phyloP scores from a whole-genome alignment of 2,113 vertebrate genomes.

The Myiopsitta monachus region DNA sequence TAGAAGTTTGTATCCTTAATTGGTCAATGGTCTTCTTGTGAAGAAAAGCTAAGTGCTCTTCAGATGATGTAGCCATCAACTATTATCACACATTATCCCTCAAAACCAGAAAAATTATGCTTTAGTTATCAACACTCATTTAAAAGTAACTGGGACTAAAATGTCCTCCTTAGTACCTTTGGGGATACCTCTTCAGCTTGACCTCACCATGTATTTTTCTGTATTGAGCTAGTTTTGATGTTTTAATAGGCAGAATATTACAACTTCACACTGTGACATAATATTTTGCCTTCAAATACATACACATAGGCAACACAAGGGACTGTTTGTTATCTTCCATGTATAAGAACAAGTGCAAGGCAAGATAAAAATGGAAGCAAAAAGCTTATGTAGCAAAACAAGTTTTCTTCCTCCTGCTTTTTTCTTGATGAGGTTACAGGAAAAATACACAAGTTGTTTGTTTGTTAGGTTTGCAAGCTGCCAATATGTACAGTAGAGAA shows the following conservation, averaged over 20 bases:
- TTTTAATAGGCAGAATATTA: constrained; percentile 39
- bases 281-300: constrained; percentile 50
- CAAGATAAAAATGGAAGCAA: constrained; percentile 11
- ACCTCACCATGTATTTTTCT: constrained; percentile 30
- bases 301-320: not conserved
- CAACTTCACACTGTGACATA: constrained; percentile 37
- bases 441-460: constrained; percentile 55
- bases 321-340: constrained; percentile 24
- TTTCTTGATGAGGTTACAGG: constrained; percentile 15
- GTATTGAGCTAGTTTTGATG: constrained; percentile 39
- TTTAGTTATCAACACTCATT: not conserved
- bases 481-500: constrained; percentile 49
- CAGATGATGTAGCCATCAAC: not conserved
- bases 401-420: constrained; percentile 26
- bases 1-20: not conserved
- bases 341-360: constrained; percentile 1
- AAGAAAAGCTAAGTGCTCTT: not conserved
- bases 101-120: not conserved
- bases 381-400: constrained; percentile 26
- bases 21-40: not conserved
- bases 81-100: not conserved
- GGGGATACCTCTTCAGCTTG: constrained; percentile 8
- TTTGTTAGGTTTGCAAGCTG: constrained; percentile 52
- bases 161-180: not conserved
- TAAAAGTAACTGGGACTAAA: not conserved